A percentile compares a stretch with the other conserved stretches of the same genome.
Conservation (phyloP, 2,888 invertebrate genomes). For the Andrena marginata region DNA sequence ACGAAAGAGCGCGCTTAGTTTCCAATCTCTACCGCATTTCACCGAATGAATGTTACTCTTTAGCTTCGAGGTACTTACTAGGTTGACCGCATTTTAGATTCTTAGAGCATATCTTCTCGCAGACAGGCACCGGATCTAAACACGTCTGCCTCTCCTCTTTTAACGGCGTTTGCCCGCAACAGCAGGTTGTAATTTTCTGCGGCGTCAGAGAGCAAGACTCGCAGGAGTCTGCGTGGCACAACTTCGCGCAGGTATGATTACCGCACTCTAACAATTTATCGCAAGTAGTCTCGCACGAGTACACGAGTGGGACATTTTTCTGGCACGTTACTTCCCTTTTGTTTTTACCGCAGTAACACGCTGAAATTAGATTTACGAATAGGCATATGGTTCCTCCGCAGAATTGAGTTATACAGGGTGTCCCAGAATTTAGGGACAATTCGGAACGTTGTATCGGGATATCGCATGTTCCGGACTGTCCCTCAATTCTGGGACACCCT, state of each 20-base stretch:
- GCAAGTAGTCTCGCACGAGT: conserved; percentile 89
- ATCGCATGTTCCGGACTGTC: background rate
- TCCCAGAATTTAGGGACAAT: background rate
- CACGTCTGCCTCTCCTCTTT: conserved; percentile 88
- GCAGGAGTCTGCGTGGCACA: conserved; percentile 91
- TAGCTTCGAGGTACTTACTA: conserved; percentile 73
- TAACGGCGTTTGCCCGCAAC: conserved; percentile 90
- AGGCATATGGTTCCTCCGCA: background rate
- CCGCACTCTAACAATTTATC: conserved; percentile 88
- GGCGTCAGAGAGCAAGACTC: conserved; percentile 88
- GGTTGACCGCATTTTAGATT: conserved; percentile 84
- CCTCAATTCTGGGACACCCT: background rate
- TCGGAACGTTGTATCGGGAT: background rate
- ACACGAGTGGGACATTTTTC: conserved; percentile 79
- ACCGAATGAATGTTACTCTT: background rate
- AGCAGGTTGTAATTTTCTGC: conserved; percentile 89
- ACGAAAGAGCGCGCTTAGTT: background rate
- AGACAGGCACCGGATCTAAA: conserved; percentile 93
- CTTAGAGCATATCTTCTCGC: conserved; percentile 88
- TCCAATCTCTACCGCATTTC: background rate
- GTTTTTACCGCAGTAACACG: conserved; percentile 90
- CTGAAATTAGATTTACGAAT: conserved; percentile 79
- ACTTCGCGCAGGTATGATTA: conserved; percentile 89
- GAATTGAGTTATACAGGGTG: background rate
- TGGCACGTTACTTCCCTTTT: conserved; percentile 88